Base-by-base conservation (phyloP, 2,113 vertebrate species). In the Cynocephalus volans region DNA sequence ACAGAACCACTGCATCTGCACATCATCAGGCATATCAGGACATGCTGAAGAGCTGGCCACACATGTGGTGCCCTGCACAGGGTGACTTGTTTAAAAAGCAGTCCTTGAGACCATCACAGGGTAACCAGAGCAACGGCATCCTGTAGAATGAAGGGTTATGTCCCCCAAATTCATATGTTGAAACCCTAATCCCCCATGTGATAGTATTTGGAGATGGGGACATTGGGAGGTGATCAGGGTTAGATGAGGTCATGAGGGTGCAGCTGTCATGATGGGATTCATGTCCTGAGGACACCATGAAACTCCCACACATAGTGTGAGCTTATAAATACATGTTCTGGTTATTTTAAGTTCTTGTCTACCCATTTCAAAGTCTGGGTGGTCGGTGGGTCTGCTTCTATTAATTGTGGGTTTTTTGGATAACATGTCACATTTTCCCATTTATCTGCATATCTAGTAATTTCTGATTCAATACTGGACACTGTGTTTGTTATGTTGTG, bases 1-100 rank as follows among this genome's bases (percentile, higher is more conserved):
- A 33, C 33, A 70, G 85, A 50, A 9, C 24, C 58, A 3, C 41
- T 0, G 13, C 31, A 6, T 36, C 48, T 36, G 10, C 19, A 0
- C 5, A 3, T 9, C 0, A 0, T 19, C 36, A 1, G 2, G 3
- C 6, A 24, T 18, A 69, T 6, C 2, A 2, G 10, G 67, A 17
- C 8, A 0, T 3, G 0, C 18, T 2, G 48, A 17, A 36, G 6
- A 23, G 33, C 65, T 0, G 18, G 8, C 6, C 19, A 13, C 33
- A 17, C 13, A 12, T 41, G 28, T 13, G 0, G 41, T 14, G 41
- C 31, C 52, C 52, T 8, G 0, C 19, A 6, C 28, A 60, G 70
- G 1, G 23, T 9, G 31, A 18, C 12, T 15, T 21, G 8, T 1
- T 33, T 9, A 24, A 26, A 24, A 26, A 60, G 64, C 36, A 31